Percentiles rank a stretch among this genome's conserved stretches.
Conservation (phyloP, 1,140 invertebrate species). For the Philotrypesis tridentata region DNA sequence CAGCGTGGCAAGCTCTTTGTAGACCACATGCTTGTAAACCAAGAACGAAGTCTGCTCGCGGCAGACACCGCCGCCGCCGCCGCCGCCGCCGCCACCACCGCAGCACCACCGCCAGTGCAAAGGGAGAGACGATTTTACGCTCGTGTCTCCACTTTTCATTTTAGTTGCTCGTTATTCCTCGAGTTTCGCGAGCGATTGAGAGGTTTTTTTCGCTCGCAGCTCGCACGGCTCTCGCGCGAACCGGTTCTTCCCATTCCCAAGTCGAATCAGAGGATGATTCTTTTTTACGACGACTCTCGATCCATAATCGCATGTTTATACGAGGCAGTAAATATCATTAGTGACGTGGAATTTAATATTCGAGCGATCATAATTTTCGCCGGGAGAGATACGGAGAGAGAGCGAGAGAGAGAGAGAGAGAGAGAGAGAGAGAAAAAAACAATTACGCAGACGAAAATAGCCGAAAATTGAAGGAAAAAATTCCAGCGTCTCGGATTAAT, state of each 20-base stretch:
- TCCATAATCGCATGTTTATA: slow-evolving; percentile 24
- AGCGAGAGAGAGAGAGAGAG: background rate
- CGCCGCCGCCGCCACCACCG: too few species aligned
- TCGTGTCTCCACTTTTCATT: slow-evolving; percentile 44
- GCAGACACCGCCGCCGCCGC: slow-evolving; percentile 52
- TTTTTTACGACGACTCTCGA: slow-evolving; percentile 30
- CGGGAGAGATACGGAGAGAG: background rate
- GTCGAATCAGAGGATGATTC: slow-evolving; percentile 24
- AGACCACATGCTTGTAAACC: slow-evolving; percentile 74
- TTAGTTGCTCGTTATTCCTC: background rate
- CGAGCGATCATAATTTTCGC: slow-evolving; percentile 25
- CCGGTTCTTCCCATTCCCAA: slow-evolving; percentile 6
- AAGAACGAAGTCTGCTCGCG: slow-evolving; percentile 72
- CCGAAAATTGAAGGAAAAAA: background rate
- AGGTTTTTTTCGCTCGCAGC: background rate
- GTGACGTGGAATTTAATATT: slow-evolving; percentile 20
- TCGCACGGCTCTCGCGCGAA: background rate
- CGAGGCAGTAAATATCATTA: slow-evolving; percentile 21
- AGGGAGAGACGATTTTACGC: slow-evolving; percentile 51
- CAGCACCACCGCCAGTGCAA: slow-evolving; percentile 53
- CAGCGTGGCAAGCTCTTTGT: slow-evolving; percentile 74
- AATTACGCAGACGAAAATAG: background rate
- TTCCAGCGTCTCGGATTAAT: slow-evolving; percentile 1
- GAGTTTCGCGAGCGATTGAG: background rate
- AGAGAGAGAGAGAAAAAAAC: background rate